Evolutionary conservation across 2,797 vertebrate species (phyloP).

Genomic region (Sebastes nivosus): DNA sequence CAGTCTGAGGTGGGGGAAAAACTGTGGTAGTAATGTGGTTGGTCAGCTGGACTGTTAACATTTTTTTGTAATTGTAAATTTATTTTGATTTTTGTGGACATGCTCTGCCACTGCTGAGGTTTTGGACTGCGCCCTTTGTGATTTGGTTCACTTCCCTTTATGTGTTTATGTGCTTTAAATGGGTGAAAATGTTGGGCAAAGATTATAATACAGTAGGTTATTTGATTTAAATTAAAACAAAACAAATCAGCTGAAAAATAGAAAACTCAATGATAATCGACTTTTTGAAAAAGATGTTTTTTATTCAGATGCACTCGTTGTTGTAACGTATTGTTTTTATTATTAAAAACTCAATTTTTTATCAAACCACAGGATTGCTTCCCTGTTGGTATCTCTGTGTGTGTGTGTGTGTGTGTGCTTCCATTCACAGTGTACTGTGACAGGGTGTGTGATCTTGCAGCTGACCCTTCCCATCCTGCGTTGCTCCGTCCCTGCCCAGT

Average conservation of each 20-base stretch:
- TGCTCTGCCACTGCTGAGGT: background rate
- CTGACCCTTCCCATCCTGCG: constrained; percentile 37
- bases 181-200: background rate
- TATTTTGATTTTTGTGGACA: background rate
- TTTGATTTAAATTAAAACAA: background rate
- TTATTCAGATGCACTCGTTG: background rate
- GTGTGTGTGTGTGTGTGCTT: constrained; percentile 1
- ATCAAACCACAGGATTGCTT: background rate
- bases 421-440: constrained; percentile 1
- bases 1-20: background rate
- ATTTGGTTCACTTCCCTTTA: background rate
- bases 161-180: background rate
- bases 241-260: background rate
- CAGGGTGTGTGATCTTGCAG: constrained; percentile 24
- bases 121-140: background rate
- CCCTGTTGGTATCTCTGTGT: background rate
- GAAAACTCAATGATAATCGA: background rate
- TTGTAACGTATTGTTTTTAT: background rate
- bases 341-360: background rate
- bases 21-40: background rate
- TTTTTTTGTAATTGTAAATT: background rate
- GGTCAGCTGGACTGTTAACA: background rate
- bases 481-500: background rate
- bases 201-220: background rate
- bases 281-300: background rate